A percentile compares a stretch with the other conserved stretches of the same genome.
Conservation (phyloP, 2,113 vertebrate genomes). For the Entomyzon cyanotis region DNA sequence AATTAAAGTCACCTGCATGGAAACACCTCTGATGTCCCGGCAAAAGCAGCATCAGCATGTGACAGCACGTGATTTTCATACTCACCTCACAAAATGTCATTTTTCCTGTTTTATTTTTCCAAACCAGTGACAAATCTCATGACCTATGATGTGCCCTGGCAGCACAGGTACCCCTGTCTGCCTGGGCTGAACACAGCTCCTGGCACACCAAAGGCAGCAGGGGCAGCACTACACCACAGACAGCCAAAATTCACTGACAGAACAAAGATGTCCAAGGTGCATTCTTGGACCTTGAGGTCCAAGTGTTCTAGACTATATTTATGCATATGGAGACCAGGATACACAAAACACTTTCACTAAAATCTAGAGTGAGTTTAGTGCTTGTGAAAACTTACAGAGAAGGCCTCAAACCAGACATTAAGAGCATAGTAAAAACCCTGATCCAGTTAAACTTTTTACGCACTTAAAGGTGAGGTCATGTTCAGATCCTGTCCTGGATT, state of each 20-base stretch:
- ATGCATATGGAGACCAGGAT: background rate
- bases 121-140: background rate
- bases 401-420: background rate
- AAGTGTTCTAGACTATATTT: background rate
- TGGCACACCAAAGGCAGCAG: background rate
- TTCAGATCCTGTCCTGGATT: background rate
- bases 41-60: background rate
- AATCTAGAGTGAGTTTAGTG: background rate
- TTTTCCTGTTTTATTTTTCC: background rate
- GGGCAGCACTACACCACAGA: background rate
- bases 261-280: background rate
- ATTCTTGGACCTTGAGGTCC: background rate
- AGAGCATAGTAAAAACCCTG: background rate
- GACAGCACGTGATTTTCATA: background rate
- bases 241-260: background rate
- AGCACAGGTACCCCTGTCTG: fast-evolving
- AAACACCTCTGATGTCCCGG: background rate
- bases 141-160: fast-evolving
- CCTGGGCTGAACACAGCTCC: background rate
- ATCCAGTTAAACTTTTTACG: background rate
- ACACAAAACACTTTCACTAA: background rate
- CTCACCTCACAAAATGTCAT: background rate
- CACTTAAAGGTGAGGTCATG: background rate
- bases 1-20: slow-evolving; percentile 31
- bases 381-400: background rate